These are phyloP conservation scores for Morinoia aosen DNA, from an alignment of 2,888 invertebrate genomes.

Conservation along the genomic window DNA sequence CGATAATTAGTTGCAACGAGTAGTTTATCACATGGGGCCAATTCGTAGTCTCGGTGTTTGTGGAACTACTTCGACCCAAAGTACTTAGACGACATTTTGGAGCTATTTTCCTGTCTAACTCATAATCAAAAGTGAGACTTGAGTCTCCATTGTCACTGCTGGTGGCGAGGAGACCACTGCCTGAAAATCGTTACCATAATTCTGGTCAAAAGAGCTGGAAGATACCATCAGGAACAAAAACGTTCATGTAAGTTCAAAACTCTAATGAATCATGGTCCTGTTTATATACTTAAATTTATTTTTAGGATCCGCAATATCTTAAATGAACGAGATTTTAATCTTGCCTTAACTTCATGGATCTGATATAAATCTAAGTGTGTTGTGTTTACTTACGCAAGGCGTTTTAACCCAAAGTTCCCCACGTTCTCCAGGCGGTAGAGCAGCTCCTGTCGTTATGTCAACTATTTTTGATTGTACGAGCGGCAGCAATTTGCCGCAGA, in stretches of 20 bases:
- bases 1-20: neutral
- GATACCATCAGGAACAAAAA: no score
- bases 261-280: no score
- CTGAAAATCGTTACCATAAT: no score
- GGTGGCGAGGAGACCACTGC: no score
- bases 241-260: no score
- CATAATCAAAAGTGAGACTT: no score
- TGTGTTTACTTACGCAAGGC: conserved; percentile 78
- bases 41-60: neutral
- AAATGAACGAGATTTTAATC: neutral
- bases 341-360: neutral
- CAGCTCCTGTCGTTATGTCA: conserved; percentile 76
- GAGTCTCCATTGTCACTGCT: no score
- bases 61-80: neutral
- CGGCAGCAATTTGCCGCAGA: conserved; percentile 76
- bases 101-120: neutral
- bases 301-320: no score
- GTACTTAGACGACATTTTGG: neutral
- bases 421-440: conserved; percentile 69
- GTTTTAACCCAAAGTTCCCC: conserved; percentile 85
- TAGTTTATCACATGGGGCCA: neutral
- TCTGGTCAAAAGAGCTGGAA: no score
- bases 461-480: conserved; percentile 79
- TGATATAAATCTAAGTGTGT: neutral
- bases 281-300: no score